Percentiles rank a stretch among this genome's conserved stretches.
phyloP scores from a whole-genome alignment of 2,113 vertebrate genomes.

The Saccopteryx leptura region DNA sequence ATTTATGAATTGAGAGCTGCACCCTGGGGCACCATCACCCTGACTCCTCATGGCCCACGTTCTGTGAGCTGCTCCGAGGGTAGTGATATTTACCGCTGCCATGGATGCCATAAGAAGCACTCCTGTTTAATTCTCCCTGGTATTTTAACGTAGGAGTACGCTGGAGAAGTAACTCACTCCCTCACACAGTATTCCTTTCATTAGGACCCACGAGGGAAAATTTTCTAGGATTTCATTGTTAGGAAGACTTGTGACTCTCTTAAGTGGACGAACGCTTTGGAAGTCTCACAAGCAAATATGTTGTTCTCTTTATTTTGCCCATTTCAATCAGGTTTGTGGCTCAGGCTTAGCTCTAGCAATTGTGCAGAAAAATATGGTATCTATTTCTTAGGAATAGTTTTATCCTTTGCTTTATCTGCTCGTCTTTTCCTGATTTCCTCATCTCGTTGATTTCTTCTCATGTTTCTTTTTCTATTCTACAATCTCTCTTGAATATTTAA shows the following conservation, averaged over 20 bases:
- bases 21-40: not conserved
- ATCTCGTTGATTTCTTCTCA: not conserved
- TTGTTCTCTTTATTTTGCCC: conserved; percentile 21
- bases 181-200: not conserved
- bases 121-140: not conserved
- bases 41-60: not conserved
- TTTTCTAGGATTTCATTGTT: conserved; percentile 27
- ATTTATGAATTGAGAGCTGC: not conserved
- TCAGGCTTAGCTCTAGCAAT: not conserved
- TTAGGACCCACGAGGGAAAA: not conserved
- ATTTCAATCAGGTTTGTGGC: not conserved
- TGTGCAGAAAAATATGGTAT: not conserved
- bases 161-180: not conserved
- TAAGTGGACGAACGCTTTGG: conserved; percentile 1
- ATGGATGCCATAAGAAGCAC: not conserved
- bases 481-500: conserved; percentile 28
- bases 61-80: not conserved
- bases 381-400: conserved; percentile 20
- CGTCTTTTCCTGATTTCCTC: not conserved
- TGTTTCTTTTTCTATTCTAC: not conserved
- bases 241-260: not conserved
- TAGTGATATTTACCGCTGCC: not conserved
- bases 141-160: not conserved
- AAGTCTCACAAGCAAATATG: not conserved
- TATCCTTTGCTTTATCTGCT: not conserved